Evolutionary conservation across 2,888 invertebrate species (phyloP), one percentile per base, ranked within the genome.

Genomic region (Drosophila greeni): DNA sequence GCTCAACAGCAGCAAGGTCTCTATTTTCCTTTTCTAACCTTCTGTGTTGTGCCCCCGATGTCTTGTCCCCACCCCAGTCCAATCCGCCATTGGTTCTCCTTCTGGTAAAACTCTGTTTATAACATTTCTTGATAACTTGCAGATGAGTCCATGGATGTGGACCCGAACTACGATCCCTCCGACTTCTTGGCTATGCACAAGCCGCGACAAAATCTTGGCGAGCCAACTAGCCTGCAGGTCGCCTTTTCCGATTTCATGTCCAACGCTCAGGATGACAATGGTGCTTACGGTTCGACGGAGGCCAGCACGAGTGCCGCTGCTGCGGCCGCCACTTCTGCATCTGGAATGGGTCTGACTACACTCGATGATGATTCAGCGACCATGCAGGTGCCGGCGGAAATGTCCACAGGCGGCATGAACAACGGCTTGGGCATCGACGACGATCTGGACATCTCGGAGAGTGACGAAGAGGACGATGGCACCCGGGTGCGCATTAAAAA

Each of bases 161-260:
- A 95, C 89, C 93, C 94, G 0, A 94, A 93, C 84, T 96, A 96
- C 87, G 96, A 96, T 89, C 95, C 95, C 0, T 94, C 95, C 0
- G 96, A 95, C 88, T 95, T 96, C 86, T 90, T 95, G 51, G 90
- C 86, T 48, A 85, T 94, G 87, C 91, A 91, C 53, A 88, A 85
- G 64, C 84, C 86, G 14, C 66, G 85, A 2, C 79, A 73, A 12
- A 73, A 9, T 51, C 73, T 59, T 14, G 62, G 55, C 14, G 75
- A 81, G 48, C 54, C 51, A 18, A 72, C 69, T 40, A 72, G 47
- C 51, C 62, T 67, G 4, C 62, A 57, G 26, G 61, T 70, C 59
- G 79, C 74, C 45, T 65, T 78, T 65, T 49, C 84, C 3, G 72
- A 85, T 48, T 85, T 83, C 42, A 62, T 85, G 67, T 62, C 78